Conservation (phyloP, 2,797 vertebrate species). For the Cirrhinus mrigala region DNA sequence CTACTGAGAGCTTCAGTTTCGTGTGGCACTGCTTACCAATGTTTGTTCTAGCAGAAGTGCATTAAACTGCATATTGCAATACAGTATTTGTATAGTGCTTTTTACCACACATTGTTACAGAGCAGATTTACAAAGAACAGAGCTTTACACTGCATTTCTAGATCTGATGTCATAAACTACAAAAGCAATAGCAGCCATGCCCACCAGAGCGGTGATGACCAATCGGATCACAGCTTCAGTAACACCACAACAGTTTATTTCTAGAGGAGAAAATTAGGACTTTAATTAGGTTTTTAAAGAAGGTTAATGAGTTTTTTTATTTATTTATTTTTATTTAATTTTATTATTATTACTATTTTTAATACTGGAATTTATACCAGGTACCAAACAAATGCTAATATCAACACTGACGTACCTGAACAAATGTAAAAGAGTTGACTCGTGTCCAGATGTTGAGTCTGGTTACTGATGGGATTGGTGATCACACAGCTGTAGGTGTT, state of each 20-base stretch:
- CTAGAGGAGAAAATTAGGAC: too few species aligned
- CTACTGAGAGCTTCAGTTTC: not conserved
- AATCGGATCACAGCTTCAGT: not conserved
- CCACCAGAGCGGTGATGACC: not conserved
- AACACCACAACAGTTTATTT: too few species aligned
- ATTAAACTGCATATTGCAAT: not conserved
- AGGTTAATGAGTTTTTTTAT: not conserved
- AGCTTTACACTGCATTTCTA: not conserved
- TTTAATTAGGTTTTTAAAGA: too few species aligned
- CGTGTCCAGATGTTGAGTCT: not conserved
- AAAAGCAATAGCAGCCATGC: not conserved
- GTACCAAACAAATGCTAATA: not conserved
- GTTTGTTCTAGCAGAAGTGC: not conserved
- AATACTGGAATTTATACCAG: not conserved
- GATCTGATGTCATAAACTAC: conserved; percentile 7
- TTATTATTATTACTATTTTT: not conserved
- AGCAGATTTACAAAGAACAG: not conserved
- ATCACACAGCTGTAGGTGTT: not conserved
- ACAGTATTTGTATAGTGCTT: not conserved
- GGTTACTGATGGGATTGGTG: not conserved
- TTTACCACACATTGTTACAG: not conserved
- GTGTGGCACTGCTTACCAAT: not conserved
- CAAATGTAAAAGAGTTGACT: not conserved
- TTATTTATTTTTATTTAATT: not conserved
- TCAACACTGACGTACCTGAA: not conserved